A percentile compares a stretch with the other conserved stretches of the same genome.
These are phyloP conservation scores for Platalea minor DNA, from an alignment of 2,797 vertebrate species.

Conservation along the genomic window DNA sequence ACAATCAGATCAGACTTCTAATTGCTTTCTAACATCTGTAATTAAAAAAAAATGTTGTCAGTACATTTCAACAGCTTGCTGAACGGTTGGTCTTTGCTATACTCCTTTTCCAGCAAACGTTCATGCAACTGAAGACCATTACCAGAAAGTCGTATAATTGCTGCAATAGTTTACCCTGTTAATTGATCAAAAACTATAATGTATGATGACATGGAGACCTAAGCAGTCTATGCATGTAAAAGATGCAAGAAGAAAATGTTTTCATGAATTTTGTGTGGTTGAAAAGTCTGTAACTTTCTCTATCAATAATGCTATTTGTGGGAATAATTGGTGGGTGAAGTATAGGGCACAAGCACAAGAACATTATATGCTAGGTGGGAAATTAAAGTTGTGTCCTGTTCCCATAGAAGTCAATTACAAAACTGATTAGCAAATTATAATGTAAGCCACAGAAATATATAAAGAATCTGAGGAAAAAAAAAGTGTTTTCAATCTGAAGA, in stretches of 20 bases:
- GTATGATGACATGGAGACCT: neutral
- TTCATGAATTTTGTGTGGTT: neutral
- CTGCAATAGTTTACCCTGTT: neutral
- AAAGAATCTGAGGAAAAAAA: neutral
- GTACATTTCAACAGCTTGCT: neutral
- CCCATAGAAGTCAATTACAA: neutral
- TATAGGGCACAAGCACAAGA: neutral
- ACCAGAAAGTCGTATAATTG: neutral
- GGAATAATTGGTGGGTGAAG: neutral
- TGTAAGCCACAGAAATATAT: neutral
- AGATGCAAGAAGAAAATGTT: neutral
- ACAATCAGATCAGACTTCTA: neutral
- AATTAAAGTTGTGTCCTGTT: neutral
- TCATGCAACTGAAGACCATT: neutral
- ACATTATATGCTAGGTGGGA: neutral
- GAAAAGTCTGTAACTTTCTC: neutral
- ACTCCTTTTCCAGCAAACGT: neutral
- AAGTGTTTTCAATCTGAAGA: neutral
- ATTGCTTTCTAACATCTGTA: neutral
- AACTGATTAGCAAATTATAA: neutral
- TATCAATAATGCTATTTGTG: neutral
- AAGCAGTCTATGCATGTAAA: neutral
- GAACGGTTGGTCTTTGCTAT: neutral
- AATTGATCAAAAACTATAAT: neutral
- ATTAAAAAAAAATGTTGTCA: neutral